Percentiles rank a stretch among this genome's conserved stretches.
These are phyloP conservation scores for Bombus polaris DNA, from an alignment of 1,140 invertebrate species.

Conservation along the genomic window DNA sequence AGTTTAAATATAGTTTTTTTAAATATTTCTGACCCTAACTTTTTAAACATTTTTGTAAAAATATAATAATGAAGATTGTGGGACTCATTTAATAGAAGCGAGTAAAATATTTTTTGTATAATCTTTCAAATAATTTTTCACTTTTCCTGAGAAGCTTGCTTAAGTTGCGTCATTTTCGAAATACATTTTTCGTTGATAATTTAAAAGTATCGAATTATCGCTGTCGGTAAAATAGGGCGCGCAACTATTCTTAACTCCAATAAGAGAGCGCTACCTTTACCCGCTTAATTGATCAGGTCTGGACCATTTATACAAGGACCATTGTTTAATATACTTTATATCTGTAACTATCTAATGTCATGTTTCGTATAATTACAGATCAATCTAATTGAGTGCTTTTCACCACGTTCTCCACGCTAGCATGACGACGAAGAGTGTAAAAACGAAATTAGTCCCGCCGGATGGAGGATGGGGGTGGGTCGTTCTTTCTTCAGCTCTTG, in stretches of 20 bases:
- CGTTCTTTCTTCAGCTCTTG: slow-evolving; percentile 88
- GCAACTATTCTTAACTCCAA: background rate
- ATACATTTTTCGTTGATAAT: no score
- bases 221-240: background rate
- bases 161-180: no score
- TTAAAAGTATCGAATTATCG: background rate
- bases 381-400: background rate
- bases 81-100: no score
- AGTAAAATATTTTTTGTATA: no score
- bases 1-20: no score
- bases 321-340: background rate
- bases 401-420: background rate
- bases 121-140: no score
- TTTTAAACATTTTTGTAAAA: no score
- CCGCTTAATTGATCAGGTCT: background rate
- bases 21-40: no score
- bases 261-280: background rate
- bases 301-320: background rate
- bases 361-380: slow-evolving; percentile 26
- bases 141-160: no score
- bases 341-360: background rate
- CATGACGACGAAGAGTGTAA: slow-evolving; percentile 62
- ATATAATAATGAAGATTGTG: no score
- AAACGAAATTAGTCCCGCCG: slow-evolving; percentile 84
- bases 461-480: slow-evolving; percentile 92